Percentiles rank a stretch among this genome's conserved stretches.
phyloP scores from a whole-genome alignment of 2,113 vertebrate genomes.

The Rhinopithecus roxellana region DNA sequence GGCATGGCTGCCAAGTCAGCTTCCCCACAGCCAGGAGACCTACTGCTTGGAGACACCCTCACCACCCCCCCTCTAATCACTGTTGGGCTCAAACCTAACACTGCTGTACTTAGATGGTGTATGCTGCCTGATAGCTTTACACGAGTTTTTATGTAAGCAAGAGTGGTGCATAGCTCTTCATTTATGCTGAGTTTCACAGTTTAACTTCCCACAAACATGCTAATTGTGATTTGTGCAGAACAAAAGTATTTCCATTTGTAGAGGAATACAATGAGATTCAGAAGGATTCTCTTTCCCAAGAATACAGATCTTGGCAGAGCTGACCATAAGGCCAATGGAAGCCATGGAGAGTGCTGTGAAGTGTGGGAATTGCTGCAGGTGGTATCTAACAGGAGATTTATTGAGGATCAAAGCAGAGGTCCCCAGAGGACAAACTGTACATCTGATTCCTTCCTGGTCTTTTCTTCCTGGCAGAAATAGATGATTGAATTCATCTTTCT shows the following conservation, averaged over 20 bases:
- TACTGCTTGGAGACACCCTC: not conserved
- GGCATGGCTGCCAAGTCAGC: not conserved
- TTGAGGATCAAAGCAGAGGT: not conserved
- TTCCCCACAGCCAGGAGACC: not conserved
- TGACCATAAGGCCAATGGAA: not conserved
- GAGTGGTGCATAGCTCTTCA: too few species aligned
- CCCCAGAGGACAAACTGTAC: not conserved
- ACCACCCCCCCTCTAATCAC: rapidly evolving
- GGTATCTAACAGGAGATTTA: not conserved
- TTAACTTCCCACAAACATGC: not conserved
- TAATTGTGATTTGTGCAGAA: not conserved
- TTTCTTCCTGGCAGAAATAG: not conserved
- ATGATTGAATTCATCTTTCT: not conserved
- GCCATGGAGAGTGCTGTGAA: not conserved
- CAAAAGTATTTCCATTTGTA: not conserved
- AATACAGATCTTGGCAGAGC: not conserved
- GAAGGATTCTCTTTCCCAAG: not conserved
- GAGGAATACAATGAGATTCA: not conserved
- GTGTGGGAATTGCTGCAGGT: not conserved
- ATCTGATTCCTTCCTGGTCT: not conserved
- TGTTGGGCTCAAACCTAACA: rapidly evolving
- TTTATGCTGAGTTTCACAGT: not conserved
- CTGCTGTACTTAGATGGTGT: not conserved
- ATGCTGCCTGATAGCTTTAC: not conserved
- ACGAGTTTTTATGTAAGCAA: not conserved